Percentiles rank a stretch among this genome's conserved stretches.
Conservation (phyloP, 2,888 invertebrate species). For the Alcis repandata region DNA sequence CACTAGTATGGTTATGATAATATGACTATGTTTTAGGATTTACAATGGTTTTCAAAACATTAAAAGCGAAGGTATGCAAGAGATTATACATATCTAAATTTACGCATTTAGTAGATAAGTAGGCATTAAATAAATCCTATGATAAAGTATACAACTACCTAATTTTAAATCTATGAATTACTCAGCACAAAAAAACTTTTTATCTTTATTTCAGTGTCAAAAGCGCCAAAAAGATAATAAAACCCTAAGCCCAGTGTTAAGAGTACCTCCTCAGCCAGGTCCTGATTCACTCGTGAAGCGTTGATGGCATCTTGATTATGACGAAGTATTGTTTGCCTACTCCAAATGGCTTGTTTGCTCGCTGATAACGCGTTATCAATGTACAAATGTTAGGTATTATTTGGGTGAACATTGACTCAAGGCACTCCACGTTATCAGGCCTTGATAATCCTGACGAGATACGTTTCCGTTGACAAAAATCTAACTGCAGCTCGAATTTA, state of each 20-base stretch:
- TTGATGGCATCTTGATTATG: slow-evolving; percentile 74
- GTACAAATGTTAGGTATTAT: slow-evolving; percentile 77
- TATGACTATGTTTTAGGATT: background rate
- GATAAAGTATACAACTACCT: too few relatives aligned
- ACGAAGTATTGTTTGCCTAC: slow-evolving; percentile 75
- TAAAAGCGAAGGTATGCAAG: background rate
- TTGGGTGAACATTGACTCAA: slow-evolving; percentile 80
- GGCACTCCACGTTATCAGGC: slow-evolving; percentile 67
- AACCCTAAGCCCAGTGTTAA: background rate
- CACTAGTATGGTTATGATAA: too few relatives aligned
- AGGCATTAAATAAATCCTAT: too few relatives aligned
- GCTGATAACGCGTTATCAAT: slow-evolving; percentile 71
- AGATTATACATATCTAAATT: too few relatives aligned
- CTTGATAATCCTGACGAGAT: slow-evolving; percentile 66
- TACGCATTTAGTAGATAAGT: too few relatives aligned
- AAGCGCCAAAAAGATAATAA: background rate
- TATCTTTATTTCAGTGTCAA: too few relatives aligned
- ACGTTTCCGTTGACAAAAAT: slow-evolving; percentile 61
- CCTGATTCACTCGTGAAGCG: slow-evolving; percentile 45
- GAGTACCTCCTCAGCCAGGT: slow-evolving; percentile 24
- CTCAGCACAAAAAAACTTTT: too few relatives aligned
- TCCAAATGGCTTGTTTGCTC: slow-evolving; percentile 79
- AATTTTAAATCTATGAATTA: too few relatives aligned
- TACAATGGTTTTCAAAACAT: background rate
- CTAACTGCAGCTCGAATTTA: slow-evolving; percentile 33